Conservation (phyloP, 2,797 vertebrate genomes). For the Poeciliopsis turneri region DNA sequence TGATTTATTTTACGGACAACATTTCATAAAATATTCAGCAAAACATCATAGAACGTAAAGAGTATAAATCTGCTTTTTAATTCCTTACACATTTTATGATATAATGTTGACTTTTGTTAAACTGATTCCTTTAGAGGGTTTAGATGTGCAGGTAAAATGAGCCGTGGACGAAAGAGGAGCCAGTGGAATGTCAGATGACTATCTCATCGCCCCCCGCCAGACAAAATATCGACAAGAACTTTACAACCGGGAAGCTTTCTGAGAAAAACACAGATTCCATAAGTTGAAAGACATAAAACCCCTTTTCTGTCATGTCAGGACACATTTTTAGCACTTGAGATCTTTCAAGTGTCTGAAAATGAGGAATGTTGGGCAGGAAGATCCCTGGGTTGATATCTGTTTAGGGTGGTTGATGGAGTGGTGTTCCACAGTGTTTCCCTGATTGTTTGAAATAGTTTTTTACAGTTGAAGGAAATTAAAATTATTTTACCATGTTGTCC, state of each 20-base stretch:
- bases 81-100: neutral
- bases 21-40: neutral
- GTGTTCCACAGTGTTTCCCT: too few species aligned
- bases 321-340: neutral
- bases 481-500: neutral
- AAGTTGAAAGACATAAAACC: conserved; percentile 25
- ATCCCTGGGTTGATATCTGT: conserved; percentile 3
- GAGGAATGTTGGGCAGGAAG: conserved; percentile 16
- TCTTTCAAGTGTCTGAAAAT: neutral
- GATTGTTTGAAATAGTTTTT: neutral
- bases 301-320: conserved; percentile 36
- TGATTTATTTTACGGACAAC: neutral
- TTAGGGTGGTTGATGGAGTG: neutral
- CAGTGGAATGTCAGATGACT: conserved; percentile 57
- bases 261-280: conserved; percentile 1
- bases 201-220: conserved; percentile 50
- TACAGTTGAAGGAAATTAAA: neutral
- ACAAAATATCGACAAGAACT: conserved; percentile 47
- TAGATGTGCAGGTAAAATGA: neutral
- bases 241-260: conserved; percentile 15
- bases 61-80: neutral
- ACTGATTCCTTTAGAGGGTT: neutral
- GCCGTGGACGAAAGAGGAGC: neutral
- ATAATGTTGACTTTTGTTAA: neutral
- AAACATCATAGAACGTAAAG: neutral